These are phyloP conservation scores for Porites cylindrica DNA, from an alignment of 92 coral and sea anemone species.

Conservation along the genomic window DNA sequence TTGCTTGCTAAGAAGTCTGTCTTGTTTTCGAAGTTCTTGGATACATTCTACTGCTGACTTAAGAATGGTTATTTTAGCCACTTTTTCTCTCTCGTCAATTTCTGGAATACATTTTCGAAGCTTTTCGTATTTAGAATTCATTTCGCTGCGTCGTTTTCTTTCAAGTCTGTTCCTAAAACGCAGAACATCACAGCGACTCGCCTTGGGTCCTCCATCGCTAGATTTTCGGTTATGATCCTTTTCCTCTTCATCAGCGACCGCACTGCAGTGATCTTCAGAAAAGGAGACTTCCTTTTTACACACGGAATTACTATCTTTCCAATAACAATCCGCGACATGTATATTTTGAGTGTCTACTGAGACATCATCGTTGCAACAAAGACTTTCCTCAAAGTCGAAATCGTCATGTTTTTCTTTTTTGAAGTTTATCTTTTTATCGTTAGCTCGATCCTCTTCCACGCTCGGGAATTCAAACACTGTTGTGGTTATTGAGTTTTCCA, in stretches of 20 bases:
- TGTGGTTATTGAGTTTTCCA: constrained; percentile 24
- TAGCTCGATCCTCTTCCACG: background rate
- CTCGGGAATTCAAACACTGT: constrained; percentile 41
- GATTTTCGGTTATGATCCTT: background rate
- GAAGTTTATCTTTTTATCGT: background rate
- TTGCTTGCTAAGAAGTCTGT: constrained; percentile 31
- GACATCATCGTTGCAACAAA: background rate
- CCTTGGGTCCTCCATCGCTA: background rate
- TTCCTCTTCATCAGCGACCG: background rate
- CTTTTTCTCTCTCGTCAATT: constrained; percentile 40
- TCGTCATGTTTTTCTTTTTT: background rate
- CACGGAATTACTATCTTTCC: background rate
- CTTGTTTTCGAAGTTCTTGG: constrained; percentile 42
- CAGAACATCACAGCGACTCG: background rate
- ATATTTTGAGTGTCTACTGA: background rate
- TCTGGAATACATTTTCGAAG: constrained; percentile 49
- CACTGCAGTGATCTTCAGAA: background rate
- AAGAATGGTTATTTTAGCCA: constrained; percentile 52
- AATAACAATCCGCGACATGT: background rate
- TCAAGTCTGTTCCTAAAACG: constrained; percentile 56
- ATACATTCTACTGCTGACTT: constrained; percentile 56
- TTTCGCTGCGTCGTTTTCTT: constrained; percentile 52
- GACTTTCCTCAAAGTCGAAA: background rate
- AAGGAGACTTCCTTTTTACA: background rate
- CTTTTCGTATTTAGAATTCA: constrained; percentile 56